Evolutionary conservation across 2,113 vertebrate species (phyloP).

Genomic region (Lepisosteus oculatus): DNA sequence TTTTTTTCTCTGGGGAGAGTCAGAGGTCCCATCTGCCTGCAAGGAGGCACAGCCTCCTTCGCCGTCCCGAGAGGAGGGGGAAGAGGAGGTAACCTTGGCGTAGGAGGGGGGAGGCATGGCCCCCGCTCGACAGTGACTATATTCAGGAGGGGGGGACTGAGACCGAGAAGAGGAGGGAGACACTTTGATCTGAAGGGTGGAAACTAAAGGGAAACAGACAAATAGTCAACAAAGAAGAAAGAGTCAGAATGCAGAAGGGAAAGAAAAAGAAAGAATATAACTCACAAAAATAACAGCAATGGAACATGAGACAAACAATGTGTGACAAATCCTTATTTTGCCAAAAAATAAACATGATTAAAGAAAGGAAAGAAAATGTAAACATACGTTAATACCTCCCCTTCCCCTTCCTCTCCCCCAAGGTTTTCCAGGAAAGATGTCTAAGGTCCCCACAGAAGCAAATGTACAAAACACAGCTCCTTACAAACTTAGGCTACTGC

Average conservation of each 20-base stretch:
- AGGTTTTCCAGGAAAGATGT: no score
- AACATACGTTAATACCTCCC: no score
- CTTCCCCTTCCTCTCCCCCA: no score
- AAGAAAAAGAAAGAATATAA: conserved; percentile 49
- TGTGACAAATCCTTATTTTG: neutral
- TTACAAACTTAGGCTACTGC: no score
- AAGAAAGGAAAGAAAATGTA: no score
- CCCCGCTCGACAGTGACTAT: conserved; percentile 64
- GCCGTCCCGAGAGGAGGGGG: conserved; percentile 52
- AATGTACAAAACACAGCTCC: no score
- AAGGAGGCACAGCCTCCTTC: conserved; percentile 44
- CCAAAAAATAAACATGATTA: no score
- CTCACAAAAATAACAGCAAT: conserved; percentile 50
- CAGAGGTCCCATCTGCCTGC: conserved; percentile 26
- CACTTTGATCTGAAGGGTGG: conserved; percentile 75
- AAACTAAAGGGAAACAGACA: conserved; percentile 61
- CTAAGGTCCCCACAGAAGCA: no score
- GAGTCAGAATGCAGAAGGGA: conserved; percentile 37
- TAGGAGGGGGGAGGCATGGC: conserved; percentile 66
- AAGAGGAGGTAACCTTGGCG: conserved; percentile 62
- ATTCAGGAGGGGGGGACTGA: conserved; percentile 68
- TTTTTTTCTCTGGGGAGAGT: conserved; percentile 58
- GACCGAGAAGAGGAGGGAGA: conserved; percentile 67
- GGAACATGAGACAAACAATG: conserved; percentile 61
- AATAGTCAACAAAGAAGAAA: conserved; percentile 25